These are phyloP conservation scores for Eclectus roratus DNA, from an alignment of 2,113 vertebrate species.

Conservation along the genomic window DNA sequence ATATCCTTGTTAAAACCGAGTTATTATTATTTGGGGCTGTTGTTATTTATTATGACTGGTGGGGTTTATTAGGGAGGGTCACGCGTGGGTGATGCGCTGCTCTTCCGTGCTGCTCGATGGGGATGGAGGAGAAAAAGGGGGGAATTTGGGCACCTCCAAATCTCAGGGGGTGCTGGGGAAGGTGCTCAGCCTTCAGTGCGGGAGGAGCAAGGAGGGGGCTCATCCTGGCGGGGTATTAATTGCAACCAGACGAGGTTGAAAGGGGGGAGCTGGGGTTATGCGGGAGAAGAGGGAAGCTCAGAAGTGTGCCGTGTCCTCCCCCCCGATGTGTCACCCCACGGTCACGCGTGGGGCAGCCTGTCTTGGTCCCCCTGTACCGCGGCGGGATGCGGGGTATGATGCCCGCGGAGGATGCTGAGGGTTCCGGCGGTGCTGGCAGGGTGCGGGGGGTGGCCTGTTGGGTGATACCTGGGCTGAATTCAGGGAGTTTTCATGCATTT, in stretches of 20 bases:
- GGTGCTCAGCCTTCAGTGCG: not conserved
- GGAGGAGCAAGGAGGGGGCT: not conserved
- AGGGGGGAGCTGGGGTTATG: not conserved
- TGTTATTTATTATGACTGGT: slow-evolving; percentile 74
- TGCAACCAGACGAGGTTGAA: not conserved
- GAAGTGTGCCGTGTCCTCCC: not conserved
- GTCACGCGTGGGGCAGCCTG: not conserved
- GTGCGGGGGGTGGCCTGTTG: too few relatives aligned
- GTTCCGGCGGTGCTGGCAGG: not conserved
- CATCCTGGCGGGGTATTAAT: not conserved
- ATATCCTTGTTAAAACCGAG: slow-evolving; percentile 77
- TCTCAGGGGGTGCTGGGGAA: not conserved
- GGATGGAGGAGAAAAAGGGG: not conserved
- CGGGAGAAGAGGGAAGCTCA: not conserved
- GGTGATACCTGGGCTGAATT: not conserved
- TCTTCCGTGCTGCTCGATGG: not conserved
- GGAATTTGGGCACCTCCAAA: not conserved
- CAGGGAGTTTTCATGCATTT: not conserved
- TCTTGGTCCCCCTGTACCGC: not conserved
- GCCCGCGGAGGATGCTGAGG: not conserved
- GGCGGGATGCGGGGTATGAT: not conserved
- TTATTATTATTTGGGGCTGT: slow-evolving; percentile 69
- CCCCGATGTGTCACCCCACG: not conserved
- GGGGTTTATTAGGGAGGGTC: slow-evolving; percentile 46
- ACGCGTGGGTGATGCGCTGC: not conserved